Base-by-base conservation (phyloP, 2,113 vertebrate genomes). In the Plecotus auritus region DNA sequence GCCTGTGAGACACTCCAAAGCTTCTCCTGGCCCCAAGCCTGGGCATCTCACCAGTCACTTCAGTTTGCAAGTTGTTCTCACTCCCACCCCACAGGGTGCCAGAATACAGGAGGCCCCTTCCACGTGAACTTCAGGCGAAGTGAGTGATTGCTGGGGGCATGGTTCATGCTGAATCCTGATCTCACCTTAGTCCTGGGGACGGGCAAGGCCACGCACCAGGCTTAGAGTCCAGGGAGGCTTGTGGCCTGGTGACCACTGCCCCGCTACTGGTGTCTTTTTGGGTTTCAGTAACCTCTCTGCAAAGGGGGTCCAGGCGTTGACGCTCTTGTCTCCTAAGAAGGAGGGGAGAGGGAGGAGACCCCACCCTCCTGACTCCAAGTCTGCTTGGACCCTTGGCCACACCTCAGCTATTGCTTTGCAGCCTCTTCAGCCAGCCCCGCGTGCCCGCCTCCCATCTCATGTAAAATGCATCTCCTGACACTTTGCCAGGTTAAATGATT, bases 401-500 rank as follows among this genome's bases (percentile, higher is more conserved):
- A 95, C 81, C 90, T 94, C 87, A 80, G 84, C 88, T 94, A 97
- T 96, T 95, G 93, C 94, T 96, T 96, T 93, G 94, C 81, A 93
- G 95, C 76, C 49, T n/a, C 90, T 83, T 84, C 95, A 96, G 97
- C 91, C 93, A 93, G 93, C 69, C 72, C 77, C 93, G 93, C 93
- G 95, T 95, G 23, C 93, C 90, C 1, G 30, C 95, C 93, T 96
- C 64, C 7, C 90, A 85, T 95, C 85, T 97, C 97, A 97, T 97
- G 97, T 95, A 97, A 97, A 97, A 97, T 97, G 97, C 95, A 97
- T 97, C 95, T 96, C 92, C 91, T 3, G n/a, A 97, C 96, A 96
- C 97, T 97, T 97, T 92, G 94, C 96, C 93, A 93, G 97, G 97
- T 97, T 97, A 97, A 97, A 97, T 97, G 97, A 97, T 97, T 97